Evolutionary conservation across 2,797 vertebrate genomes (phyloP), one percentile per base, ranked within the genome.

Genomic region (Chelidonichthys spinosus): DNA sequence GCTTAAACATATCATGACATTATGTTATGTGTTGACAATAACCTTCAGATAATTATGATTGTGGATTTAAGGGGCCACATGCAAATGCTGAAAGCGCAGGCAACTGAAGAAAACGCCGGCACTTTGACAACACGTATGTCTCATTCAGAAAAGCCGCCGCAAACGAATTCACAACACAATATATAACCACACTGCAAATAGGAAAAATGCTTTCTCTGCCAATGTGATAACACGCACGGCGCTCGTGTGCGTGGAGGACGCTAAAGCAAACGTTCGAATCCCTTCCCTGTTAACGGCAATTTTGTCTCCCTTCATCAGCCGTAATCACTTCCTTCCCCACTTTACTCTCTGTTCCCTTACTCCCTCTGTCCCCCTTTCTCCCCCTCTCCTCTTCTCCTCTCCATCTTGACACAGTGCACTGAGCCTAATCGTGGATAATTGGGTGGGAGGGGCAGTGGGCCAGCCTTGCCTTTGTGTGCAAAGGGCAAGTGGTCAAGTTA

Each of bases 401-500:
- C 96, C 96, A 97, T 97, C 98, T 99, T 98, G 97, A 99, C 97
- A 98, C 96, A 96, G 97, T 96, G 96, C 95, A 98, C 96, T 98
- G 97, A 99, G 98, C 97, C 97, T 99, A 99, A 99, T 99, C 97
- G 95, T 96, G 96, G 96, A 97, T 99, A 99, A 99, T 99, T 98
- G 97, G 96, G 95, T 96, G 96, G 98, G 98, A 97, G 98, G 97
- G 95, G 96, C 96, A 95, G 96, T 95, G 96, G 97, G 97, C 94
- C 84, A 97, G 96, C 94, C 95, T 95, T 93, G 94, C 96, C 96
- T 98, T 99, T 99, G 97, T 98, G 97, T 96, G 96, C 97, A 97
- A 96, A 97, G 97, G 97, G 97, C 97, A 99, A 97, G 97, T 97
- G 98, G 97, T 98, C 98, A 99, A 95, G 97, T 98, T 98, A 98